A percentile compares a stretch with the other conserved stretches of the same genome.
Conservation (phyloP, 2,888 invertebrate species). For the Aphidius colemani region DNA sequence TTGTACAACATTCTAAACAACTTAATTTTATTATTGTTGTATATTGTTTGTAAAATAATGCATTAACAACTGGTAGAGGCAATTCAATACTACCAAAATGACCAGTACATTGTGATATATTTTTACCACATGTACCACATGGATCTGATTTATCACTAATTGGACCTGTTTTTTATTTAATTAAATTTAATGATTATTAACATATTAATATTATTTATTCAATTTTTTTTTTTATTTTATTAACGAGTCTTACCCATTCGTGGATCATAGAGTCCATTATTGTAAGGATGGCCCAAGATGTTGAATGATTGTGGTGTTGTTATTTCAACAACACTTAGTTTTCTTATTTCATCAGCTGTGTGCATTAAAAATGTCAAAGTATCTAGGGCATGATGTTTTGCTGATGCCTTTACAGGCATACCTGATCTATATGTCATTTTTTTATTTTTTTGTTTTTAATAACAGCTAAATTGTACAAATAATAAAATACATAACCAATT, state of each 20-base stretch:
- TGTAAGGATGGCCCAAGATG: conserved; percentile 77
- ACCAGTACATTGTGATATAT: conserved; percentile 76
- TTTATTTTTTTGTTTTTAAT: background rate
- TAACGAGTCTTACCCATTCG: conserved; percentile 77
- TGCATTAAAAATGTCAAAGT: conserved; percentile 72
- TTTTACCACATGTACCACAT: conserved; percentile 80
- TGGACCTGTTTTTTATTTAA: too few species aligned
- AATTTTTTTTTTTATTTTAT: too few species aligned
- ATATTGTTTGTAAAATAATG: conserved; percentile 80
- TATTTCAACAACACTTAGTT: conserved; percentile 81
- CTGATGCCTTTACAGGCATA: conserved; percentile 14
- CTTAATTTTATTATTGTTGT: conserved; percentile 70
- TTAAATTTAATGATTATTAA: too few species aligned
- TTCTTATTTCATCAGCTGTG: conserved; percentile 75
- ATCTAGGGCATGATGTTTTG: conserved; percentile 49
- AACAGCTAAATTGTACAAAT: too few species aligned
- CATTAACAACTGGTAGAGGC: conserved; percentile 87
- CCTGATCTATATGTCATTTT: background rate
- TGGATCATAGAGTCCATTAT: conserved; percentile 90
- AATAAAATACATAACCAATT: too few species aligned
- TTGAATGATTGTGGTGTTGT: conserved; percentile 81
- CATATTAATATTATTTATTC: conserved; percentile 17
- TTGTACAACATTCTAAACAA: conserved; percentile 72
- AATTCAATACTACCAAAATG: conserved; percentile 95
- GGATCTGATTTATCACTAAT: conserved; percentile 68